Conservation (phyloP, 2,888 invertebrate genomes). For the Melanostoma mellinum region DNA sequence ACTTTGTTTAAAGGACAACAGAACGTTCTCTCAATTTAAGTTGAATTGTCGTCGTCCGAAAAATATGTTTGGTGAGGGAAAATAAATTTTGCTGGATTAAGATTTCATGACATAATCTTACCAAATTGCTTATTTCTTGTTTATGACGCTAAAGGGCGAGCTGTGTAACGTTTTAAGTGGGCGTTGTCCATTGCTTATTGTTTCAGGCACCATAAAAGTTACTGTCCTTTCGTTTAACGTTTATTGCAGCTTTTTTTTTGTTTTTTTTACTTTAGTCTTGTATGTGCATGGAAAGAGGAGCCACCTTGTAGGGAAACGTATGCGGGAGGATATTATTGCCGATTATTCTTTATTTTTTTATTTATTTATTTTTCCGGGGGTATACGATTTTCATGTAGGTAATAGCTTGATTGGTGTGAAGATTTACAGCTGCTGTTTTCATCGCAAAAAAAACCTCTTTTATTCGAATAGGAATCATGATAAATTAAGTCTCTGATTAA, state of each 20-base stretch:
- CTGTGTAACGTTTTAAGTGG: slow-evolving; percentile 5
- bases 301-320: slow-evolving; percentile 3
- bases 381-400: background rate
- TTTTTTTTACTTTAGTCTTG: slow-evolving; percentile 16
- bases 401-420: slow-evolving; percentile 18
- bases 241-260: slow-evolving; percentile 49
- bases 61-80: slow-evolving; percentile 17
- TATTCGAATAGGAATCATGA: no score
- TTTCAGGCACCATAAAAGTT: slow-evolving; percentile 62
- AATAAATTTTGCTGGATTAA: slow-evolving; percentile 58
- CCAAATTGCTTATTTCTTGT: slow-evolving; percentile 47
- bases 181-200: slow-evolving; percentile 48
- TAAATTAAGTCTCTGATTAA: no score
- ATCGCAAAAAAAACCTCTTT: no score
- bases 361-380: background rate
- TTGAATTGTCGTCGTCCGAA: slow-evolving; percentile 20
- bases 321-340: background rate
- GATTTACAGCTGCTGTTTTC: slow-evolving; percentile 4
- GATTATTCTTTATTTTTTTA: background rate
- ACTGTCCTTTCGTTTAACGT: slow-evolving; percentile 66
- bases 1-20: slow-evolving; percentile 19
- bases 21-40: slow-evolving; percentile 53
- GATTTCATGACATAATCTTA: slow-evolving; percentile 68
- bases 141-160: slow-evolving; percentile 11
- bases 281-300: slow-evolving; percentile 33